These are phyloP conservation scores for Agrotis segetum DNA, from an alignment of 2,888 invertebrate genomes.

Conservation along the genomic window DNA sequence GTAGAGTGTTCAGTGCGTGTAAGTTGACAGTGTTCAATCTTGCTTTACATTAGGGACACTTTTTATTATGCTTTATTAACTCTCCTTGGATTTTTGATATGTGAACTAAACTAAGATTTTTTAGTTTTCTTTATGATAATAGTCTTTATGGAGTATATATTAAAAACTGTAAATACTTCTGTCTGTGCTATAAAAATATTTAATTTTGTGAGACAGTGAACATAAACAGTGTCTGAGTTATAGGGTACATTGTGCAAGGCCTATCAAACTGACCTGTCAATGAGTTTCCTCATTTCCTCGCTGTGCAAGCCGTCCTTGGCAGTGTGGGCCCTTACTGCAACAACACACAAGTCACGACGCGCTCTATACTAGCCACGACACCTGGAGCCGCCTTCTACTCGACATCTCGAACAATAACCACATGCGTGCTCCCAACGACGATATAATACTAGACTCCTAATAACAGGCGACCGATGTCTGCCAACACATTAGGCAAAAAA, in stretches of 20 bases:
- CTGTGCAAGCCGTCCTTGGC: constrained; percentile 98
- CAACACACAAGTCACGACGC: constrained; percentile 90
- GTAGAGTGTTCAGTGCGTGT: constrained; percentile 49
- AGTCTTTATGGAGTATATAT: constrained; percentile 21
- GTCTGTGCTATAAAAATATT: constrained; percentile 41
- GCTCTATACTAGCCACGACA: constrained; percentile 87
- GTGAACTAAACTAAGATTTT: constrained; percentile 11
- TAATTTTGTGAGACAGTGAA: constrained; percentile 48
- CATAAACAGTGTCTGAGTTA: constrained; percentile 47
- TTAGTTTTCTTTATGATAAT: constrained; percentile 17
- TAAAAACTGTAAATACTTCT: constrained; percentile 31
- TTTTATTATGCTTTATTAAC: constrained; percentile 16
- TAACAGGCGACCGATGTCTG: too few relatives aligned
- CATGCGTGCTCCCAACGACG: constrained; percentile 24
- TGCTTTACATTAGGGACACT: constrained; percentile 24
- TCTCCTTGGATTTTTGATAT: constrained; percentile 15
- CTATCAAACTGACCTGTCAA: constrained; percentile 96
- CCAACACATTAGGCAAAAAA: too few relatives aligned
- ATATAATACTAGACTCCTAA: too few relatives aligned
- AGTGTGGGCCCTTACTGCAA: constrained; percentile 93
- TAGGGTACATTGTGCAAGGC: constrained; percentile 68
- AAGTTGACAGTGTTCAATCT: constrained; percentile 31
- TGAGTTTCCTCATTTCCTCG: constrained; percentile 99
- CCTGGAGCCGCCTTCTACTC: constrained; percentile 81
- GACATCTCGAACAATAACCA: constrained; percentile 76